These are phyloP conservation scores for Coreoperca whiteheadi DNA, from an alignment of 2,113 vertebrate genomes.

Conservation along the genomic window DNA sequence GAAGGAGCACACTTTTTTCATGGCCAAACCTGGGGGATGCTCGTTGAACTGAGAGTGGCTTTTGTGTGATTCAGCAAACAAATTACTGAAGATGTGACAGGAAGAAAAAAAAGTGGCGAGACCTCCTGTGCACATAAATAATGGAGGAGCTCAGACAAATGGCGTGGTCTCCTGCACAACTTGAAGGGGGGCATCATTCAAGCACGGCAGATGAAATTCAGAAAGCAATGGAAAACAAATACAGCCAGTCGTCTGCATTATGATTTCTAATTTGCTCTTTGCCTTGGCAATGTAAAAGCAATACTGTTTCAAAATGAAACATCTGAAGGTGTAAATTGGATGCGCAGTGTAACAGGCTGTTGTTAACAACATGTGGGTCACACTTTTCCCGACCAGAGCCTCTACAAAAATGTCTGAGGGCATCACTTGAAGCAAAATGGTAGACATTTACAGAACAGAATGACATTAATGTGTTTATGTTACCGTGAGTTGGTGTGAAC, in stretches of 20 bases:
- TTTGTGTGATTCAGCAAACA: slow-evolving; percentile 63
- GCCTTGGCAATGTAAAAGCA: slow-evolving; percentile 35
- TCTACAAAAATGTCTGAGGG: slow-evolving; percentile 41
- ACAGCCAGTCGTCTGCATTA: slow-evolving; percentile 25
- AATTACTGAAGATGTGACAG: slow-evolving; percentile 55
- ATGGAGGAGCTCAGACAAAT: slow-evolving; percentile 33
- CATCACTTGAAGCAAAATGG: slow-evolving; percentile 25
- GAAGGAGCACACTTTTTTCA: slow-evolving; percentile 38
- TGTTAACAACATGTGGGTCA: slow-evolving; percentile 47
- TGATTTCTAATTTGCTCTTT: slow-evolving; percentile 62
- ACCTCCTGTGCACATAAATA: slow-evolving; percentile 25
- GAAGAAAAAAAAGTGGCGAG: not conserved
- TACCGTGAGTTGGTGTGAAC: slow-evolving; percentile 28
- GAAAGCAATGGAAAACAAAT: slow-evolving; percentile 55
- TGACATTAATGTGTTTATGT: slow-evolving; percentile 23
- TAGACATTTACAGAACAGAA: slow-evolving; percentile 29
- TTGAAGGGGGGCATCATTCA: slow-evolving; percentile 58
- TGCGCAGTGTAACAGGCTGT: slow-evolving; percentile 16
- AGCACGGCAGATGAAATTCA: slow-evolving; percentile 60
- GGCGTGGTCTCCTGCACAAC: slow-evolving; percentile 19
- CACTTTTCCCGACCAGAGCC: slow-evolving; percentile 28
- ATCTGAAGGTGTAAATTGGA: slow-evolving; percentile 61
- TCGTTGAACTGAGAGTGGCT: slow-evolving; percentile 51
- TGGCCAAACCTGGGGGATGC: slow-evolving; percentile 43
- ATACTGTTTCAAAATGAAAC: slow-evolving; percentile 52